These are phyloP conservation scores for Psylliodes chrysocephalus DNA, from an alignment of 2,888 invertebrate genomes.

Conservation along the genomic window DNA sequence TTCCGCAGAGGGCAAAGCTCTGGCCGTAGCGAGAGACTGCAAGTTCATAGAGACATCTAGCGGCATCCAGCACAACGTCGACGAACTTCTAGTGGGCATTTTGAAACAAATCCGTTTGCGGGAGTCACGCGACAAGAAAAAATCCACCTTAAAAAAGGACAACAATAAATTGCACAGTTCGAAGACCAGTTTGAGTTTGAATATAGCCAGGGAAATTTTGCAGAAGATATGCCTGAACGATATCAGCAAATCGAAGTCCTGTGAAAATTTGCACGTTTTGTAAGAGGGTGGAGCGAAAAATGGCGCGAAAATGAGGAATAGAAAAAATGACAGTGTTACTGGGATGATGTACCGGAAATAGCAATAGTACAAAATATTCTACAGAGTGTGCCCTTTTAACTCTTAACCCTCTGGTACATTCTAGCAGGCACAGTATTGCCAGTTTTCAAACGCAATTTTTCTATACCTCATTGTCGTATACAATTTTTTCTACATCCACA, in stretches of 20 bases:
- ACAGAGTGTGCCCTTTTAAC: no score
- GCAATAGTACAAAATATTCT: no score
- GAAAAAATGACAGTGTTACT: no score
- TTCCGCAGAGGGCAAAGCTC: conserved; percentile 85
- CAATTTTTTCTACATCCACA: no score
- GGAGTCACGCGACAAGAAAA: conserved; percentile 75
- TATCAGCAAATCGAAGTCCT: conserved; percentile 85
- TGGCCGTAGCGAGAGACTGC: conserved; percentile 88
- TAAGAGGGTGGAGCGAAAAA: conserved; percentile 60
- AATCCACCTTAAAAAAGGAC: conserved; percentile 54
- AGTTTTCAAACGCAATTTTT: no score
- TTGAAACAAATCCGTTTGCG: conserved; percentile 88
- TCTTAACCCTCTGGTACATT: no score
- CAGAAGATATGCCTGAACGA: conserved; percentile 89
- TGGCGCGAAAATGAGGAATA: no score
- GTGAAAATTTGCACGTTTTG: conserved; percentile 86
- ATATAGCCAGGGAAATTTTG: conserved; percentile 82
- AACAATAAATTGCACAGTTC: conserved; percentile 77
- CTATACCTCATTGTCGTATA: no score
- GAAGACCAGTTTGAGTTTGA: conserved; percentile 82
- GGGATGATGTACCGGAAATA: no score
- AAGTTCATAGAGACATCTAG: conserved; percentile 97
- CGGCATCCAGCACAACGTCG: conserved; percentile 95
- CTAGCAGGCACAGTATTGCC: no score
- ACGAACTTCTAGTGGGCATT: conserved; percentile 93